Percentiles rank a stretch among this genome's conserved stretches.
Conservation (phyloP, 2,797 vertebrate species). For the Danio jaintianensis region DNA sequence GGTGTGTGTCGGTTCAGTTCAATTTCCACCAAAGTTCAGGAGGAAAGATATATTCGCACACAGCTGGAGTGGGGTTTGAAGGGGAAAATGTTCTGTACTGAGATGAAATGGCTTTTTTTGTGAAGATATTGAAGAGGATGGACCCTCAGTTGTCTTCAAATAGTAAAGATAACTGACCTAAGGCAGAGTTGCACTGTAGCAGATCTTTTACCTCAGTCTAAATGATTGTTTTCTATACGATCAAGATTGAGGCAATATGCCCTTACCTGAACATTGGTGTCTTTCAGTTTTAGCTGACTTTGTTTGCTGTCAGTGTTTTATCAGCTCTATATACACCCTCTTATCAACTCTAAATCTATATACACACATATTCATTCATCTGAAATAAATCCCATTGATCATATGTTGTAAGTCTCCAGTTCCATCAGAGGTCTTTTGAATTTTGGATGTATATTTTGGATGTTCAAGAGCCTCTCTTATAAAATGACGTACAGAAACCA, state of each 20-base stretch:
- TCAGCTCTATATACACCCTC: too few relatives aligned
- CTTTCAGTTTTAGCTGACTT: constrained; percentile 13
- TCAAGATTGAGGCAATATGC: neutral
- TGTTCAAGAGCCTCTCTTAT: too few relatives aligned
- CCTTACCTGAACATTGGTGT: neutral
- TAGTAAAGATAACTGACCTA: constrained; percentile 30
- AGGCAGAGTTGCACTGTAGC: constrained; percentile 30
- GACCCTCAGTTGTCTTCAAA: constrained; percentile 19
- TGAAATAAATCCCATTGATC: too few relatives aligned
- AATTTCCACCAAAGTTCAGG: constrained; percentile 41
- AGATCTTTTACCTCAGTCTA: neutral
- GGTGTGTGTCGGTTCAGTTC: constrained; percentile 12
- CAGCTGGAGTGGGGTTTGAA: neutral
- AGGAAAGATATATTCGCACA: constrained; percentile 11
- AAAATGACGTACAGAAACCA: too few relatives aligned
- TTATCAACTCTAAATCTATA: too few relatives aligned
- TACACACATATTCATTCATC: too few relatives aligned
- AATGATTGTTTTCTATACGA: neutral
- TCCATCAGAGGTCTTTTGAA: too few relatives aligned
- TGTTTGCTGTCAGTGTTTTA: too few relatives aligned
- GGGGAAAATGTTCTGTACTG: neutral
- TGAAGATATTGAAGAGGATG: neutral
- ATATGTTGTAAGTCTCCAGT: too few relatives aligned
- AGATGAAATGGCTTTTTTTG: neutral
- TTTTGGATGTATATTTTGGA: too few relatives aligned